Base-by-base conservation (phyloP, 2,113 vertebrate species). In the Hemibagrus wyckioides region DNA sequence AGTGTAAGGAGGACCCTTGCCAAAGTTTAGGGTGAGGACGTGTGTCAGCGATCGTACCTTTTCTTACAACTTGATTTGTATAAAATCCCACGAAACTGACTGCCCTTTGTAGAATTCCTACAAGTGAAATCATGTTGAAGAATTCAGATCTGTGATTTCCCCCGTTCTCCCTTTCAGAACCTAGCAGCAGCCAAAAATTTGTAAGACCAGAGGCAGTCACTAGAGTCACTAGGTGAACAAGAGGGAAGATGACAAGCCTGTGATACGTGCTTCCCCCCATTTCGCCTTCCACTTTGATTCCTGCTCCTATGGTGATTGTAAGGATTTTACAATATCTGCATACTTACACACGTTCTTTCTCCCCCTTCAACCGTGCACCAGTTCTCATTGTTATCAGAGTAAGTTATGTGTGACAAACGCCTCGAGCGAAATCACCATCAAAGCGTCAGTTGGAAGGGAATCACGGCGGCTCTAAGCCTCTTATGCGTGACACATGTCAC, bases 361-460 rank as follows among this genome's bases (percentile, higher is more conserved):
- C 88, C 88, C 82, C 81, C 71, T 67, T 86, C 91, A 96, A 93
- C 92, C 86, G 91, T 91, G 92, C 92, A 92, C 94, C 94, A 94
- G 94, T 95, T 94, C 90, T 93, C 95, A 96, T 96, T 96, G 96
- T 97, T 97, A 96, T 95, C 94, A 93, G 94, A 90, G 94, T 95
- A 96, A 97, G 93, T 94, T 96, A 95, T 95, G 94, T 95, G 94
- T 96, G 96, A 96, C 96, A 95, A 96, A 96, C 0, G 95, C 96
- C 96, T 83, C 90, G 91, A 95, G 95, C 95, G 93, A 94, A 93
- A 94, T 94, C 94, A 94, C 94, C 93, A 93, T 96, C 95, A 96
- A 97, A 97, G 95, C 93, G 19, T 88, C 91, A 91, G 94, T 94
- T 93, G 90, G 92, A 93, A 93, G 92, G 93, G 96, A 95, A 87